phyloP scores from a whole-genome alignment of 2,113 vertebrate species.

The Gymnogyps californianus region DNA sequence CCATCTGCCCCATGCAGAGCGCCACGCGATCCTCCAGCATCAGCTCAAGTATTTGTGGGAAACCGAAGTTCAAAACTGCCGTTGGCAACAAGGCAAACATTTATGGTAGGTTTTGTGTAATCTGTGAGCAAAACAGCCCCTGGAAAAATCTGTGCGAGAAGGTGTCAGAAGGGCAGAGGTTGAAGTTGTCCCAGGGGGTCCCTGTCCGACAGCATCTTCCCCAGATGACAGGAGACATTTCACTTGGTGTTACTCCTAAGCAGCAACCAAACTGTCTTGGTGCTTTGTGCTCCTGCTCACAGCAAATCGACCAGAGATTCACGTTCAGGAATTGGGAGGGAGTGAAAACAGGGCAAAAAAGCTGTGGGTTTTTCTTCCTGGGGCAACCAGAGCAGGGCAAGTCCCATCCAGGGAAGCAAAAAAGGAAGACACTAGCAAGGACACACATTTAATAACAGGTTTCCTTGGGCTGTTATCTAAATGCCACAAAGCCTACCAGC shows the following conservation, averaged over 20 bases:
- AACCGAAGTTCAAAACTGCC: not conserved
- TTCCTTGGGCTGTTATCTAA: not conserved
- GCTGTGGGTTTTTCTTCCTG: accelerated
- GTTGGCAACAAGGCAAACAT: not conserved
- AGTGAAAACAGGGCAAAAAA: not conserved
- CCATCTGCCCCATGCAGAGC: not conserved
- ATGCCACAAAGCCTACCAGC: not conserved
- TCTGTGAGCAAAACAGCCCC: not conserved
- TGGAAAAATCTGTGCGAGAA: not conserved
- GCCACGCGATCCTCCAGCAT: not conserved
- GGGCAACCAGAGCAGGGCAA: not conserved
- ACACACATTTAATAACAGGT: accelerated
- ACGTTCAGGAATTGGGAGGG: not conserved
- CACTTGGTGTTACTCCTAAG: not conserved
- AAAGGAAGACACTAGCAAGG: not conserved
- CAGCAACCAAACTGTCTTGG: not conserved
- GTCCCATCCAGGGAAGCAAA: not conserved
- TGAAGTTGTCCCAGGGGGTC: not conserved
- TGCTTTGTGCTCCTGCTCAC: not conserved
- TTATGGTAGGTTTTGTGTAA: not conserved
- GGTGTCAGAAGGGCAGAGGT: not conserved
- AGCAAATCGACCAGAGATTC: not conserved
- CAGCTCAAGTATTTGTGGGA: not conserved
- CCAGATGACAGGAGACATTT: not conserved
- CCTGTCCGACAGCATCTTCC: not conserved